Evolutionary conservation across 2,113 vertebrate genomes (phyloP).

Genomic region (Rhinoptilus africanus): DNA sequence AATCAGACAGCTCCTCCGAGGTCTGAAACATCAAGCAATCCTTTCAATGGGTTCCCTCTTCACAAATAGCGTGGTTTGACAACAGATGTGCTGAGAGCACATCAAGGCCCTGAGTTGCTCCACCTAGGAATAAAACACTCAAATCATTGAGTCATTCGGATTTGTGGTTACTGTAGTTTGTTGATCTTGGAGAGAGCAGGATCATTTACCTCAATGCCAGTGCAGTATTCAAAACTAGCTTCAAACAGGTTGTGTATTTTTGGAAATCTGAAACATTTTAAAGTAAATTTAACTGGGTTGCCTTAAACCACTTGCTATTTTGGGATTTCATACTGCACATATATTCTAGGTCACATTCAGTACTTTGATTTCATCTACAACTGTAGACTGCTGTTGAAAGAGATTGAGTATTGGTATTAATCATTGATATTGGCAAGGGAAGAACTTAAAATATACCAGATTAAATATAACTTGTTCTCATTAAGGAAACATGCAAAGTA

Average conservation of each 20-base stretch:
- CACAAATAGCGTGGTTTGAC: not conserved
- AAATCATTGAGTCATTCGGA: not conserved
- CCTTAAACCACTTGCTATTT: not conserved
- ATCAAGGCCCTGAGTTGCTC: not conserved
- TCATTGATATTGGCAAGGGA: not conserved
- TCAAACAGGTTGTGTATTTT: not conserved
- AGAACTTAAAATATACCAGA: not conserved
- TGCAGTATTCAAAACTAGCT: not conserved
- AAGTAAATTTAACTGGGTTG: not conserved
- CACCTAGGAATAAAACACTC: not conserved
- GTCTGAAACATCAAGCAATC: constrained; percentile 56
- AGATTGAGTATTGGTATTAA: not conserved
- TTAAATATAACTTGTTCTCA: not conserved
- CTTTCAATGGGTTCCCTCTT: not conserved
- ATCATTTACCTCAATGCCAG: not conserved
- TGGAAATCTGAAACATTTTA: not conserved
- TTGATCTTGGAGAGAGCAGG: not conserved
- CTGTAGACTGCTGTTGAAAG: not conserved
- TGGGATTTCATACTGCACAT: not conserved
- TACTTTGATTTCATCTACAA: not conserved
- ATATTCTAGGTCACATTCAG: not conserved
- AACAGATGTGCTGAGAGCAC: not conserved
- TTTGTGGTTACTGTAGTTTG: not conserved
- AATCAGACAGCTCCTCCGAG: constrained; percentile 86
- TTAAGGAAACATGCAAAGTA: not conserved